Evolutionary conservation across 2,113 vertebrate genomes (phyloP), one percentile per base, ranked within the genome.

Genomic region (Lepus timidus): DNA sequence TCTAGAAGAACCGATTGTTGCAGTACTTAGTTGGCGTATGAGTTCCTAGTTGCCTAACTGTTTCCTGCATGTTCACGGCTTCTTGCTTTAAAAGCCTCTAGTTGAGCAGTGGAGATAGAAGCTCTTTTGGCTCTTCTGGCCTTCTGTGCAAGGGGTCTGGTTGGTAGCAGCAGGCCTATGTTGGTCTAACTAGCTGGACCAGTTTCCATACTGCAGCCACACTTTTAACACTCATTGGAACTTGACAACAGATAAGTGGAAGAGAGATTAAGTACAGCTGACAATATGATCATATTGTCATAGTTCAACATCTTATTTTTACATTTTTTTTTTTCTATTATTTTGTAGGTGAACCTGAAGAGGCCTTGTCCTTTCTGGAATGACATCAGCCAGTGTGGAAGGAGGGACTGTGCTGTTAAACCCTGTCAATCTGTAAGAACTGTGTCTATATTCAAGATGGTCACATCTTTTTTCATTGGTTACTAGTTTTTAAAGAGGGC

Each of bases 361-460:
- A 99, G 99, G 70, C 98, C 98, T 0, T 99, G 99, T 97, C 99
- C 99, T 6, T 99, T 99, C 88, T 99, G 99, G 99, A 98, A 96
- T 23, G 98, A 98, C 31, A 98, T 44, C 96, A 98, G 97, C 64
- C 99, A 99, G 94, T 99, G 99, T 96, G 99, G 99, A 3, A 97
- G 99, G 93, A 98, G 98, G 96, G 98, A 99, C 96, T 99, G 99
- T 90, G 99, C 99, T 0, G 99, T 99, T 27, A 98, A 98, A 89
- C 99, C 99, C 49, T 99, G 99, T 89, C 96, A 98, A 1, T 98
- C 98, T 13, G 99, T 99, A 97, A 99, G 99, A 96, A 91, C 67
- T 39, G 36, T n/a, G n/a, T 39, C 0, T 22, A 31, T 13, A 36
- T 81, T 84, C 87, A 76, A 84, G 19, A 33, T 10, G 11, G 17